Evolutionary conservation across 2,888 invertebrate species (phyloP).

Genomic region (Julus scanicus): DNA sequence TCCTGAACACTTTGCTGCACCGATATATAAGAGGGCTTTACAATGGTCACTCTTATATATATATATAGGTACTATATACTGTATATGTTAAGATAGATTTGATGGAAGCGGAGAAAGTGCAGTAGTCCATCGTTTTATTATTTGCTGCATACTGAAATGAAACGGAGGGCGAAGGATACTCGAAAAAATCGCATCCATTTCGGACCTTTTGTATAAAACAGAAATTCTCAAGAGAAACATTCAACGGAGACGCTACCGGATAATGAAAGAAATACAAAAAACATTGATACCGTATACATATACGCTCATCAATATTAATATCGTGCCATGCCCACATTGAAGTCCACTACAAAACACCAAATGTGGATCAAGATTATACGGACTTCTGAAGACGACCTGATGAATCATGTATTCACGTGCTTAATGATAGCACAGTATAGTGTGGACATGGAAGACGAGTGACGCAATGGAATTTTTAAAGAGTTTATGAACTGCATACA

Average conservation of each 20-base stretch:
- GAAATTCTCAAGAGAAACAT: slow-evolving; percentile 46
- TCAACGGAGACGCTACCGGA: neutral
- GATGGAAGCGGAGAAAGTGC: slow-evolving; percentile 34
- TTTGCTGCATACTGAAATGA: slow-evolving; percentile 21
- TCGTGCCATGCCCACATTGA: neutral
- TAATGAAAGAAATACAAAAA: slow-evolving; percentile 31
- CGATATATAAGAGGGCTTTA: slow-evolving; percentile 32
- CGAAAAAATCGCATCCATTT: neutral
- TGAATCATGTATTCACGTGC: no score
- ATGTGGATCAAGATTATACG: no score
- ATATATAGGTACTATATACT: no score
- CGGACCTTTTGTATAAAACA: neutral
- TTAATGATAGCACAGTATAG: no score
- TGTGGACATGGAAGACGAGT: no score
- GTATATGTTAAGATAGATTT: slow-evolving; percentile 21
- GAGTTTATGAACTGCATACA: no score
- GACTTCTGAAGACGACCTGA: no score
- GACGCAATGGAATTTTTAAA: no score
- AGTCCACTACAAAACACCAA: no score
- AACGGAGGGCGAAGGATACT: neutral
- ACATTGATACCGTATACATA: neutral
- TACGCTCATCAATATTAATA: neutral
- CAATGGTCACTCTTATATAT: slow-evolving; percentile 51
- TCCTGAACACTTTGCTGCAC: slow-evolving; percentile 36
- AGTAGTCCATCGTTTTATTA: neutral